phyloP scores from a whole-genome alignment of 2,797 vertebrate species.

The Pipistrellus pipistrellus region DNA sequence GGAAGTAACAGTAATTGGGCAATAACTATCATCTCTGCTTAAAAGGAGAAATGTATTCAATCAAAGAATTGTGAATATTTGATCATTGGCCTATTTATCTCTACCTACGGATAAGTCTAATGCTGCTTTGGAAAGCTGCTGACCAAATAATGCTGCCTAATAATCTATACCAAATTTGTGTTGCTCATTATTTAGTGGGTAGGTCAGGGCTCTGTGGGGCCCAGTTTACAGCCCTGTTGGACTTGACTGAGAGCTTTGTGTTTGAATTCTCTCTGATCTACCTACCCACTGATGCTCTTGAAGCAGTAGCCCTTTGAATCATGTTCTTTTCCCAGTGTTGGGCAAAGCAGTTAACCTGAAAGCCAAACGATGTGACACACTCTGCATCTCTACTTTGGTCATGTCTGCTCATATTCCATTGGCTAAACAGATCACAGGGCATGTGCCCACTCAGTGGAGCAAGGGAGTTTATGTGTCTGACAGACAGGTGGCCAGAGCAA shows the following conservation, averaged over 20 bases:
- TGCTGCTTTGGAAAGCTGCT: neutral
- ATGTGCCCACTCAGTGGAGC: neutral
- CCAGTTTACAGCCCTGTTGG: neutral
- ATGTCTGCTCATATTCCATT: neutral
- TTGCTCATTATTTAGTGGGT: neutral
- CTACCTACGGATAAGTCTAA: neutral
- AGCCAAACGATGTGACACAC: neutral
- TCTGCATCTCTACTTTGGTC: neutral
- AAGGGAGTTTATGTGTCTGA: neutral
- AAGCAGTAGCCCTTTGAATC: neutral
- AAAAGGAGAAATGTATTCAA: neutral
- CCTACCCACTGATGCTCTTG: neutral
- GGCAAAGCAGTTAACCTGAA: neutral
- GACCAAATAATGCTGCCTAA: neutral
- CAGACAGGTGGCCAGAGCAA: neutral
- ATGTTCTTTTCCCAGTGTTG: neutral
- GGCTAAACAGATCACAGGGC: neutral
- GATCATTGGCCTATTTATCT: neutral
- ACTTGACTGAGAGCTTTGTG: neutral
- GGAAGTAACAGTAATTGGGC: neutral
- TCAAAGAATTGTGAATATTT: neutral
- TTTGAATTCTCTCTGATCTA: neutral
- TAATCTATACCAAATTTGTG: neutral
- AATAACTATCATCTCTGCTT: neutral
- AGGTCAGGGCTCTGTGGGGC: neutral